Percentiles rank a stretch among this genome's conserved stretches.
phyloP scores from a whole-genome alignment of 53 echinoderm and acorn worm species.

The Zoroaster sp. region DNA sequence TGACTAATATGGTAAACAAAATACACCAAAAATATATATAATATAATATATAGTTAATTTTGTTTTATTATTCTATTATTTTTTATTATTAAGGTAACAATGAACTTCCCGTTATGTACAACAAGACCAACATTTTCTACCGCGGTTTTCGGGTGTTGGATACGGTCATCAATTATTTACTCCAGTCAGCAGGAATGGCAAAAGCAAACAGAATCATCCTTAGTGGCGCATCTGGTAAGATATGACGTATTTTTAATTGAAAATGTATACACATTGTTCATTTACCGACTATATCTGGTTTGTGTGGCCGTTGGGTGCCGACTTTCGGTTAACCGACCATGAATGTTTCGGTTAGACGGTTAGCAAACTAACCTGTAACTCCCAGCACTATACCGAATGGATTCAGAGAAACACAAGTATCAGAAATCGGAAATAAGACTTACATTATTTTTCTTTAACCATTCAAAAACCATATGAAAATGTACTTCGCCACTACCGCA shows the following conservation, averaged over 20 bases:
- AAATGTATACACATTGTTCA: background rate
- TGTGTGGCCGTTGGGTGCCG: background rate
- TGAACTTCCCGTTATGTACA: constrained; percentile 41
- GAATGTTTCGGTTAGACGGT: too few species aligned
- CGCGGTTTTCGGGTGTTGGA: constrained; percentile 67
- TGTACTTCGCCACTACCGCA: too few species aligned
- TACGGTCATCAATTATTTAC: constrained; percentile 46
- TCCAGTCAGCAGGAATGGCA: constrained; percentile 37
- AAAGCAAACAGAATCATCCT: constrained; percentile 67
- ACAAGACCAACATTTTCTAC: constrained; percentile 65
- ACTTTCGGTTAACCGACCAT: too few species aligned
- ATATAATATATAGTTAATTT: background rate
- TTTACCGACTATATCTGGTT: background rate
- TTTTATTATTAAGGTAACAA: constrained; percentile 18
- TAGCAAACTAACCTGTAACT: too few species aligned
- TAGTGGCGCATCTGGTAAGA: constrained; percentile 74
- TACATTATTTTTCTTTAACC: too few species aligned
- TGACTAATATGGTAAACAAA: too few species aligned
- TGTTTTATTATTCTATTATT: background rate
- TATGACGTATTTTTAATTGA: too few species aligned
- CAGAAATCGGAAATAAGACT: too few species aligned
- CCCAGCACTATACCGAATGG: too few species aligned
- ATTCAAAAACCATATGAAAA: too few species aligned
- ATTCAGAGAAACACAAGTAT: too few species aligned
- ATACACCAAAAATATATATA: too few species aligned